Evolutionary conservation across 2,888 invertebrate species (phyloP).

Genomic region (Papilio gigon): DNA sequence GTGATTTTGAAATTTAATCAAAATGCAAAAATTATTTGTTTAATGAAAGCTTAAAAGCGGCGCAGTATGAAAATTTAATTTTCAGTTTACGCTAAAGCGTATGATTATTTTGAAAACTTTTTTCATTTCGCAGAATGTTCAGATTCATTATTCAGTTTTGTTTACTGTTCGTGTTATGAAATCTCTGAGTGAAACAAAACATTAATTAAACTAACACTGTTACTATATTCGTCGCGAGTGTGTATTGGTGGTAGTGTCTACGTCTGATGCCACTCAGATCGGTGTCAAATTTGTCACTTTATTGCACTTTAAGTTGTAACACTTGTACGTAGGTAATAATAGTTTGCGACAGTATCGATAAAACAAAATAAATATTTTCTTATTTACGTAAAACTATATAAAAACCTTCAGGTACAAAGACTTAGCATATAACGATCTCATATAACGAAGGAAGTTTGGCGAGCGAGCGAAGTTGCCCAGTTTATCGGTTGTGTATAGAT

Average conservation of each 20-base stretch:
- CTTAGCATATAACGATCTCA: slow-evolving; percentile 21
- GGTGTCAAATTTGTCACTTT: too few relatives aligned
- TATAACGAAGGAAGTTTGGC: slow-evolving; percentile 9
- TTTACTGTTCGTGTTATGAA: slow-evolving; percentile 12
- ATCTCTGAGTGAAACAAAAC: not conserved
- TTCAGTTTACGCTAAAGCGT: slow-evolving; percentile 51
- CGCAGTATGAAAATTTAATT: slow-evolving; percentile 34
- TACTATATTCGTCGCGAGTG: not conserved
- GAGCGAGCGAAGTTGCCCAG: slow-evolving; percentile 9
- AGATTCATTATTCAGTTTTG: slow-evolving; percentile 27
- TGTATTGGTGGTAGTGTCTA: too few relatives aligned
- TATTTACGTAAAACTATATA: not conserved
- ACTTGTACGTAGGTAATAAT: too few relatives aligned
- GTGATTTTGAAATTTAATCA: not conserved
- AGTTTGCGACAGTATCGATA: too few relatives aligned
- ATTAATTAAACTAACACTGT: slow-evolving; percentile 9
- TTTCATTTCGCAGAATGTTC: slow-evolving; percentile 60
- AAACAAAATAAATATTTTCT: too few relatives aligned
- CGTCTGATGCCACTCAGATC: too few relatives aligned
- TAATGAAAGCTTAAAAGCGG: slow-evolving; percentile 21
- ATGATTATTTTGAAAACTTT: slow-evolving; percentile 77
- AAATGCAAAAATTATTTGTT: not conserved
- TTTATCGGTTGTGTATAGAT: slow-evolving; percentile 30
- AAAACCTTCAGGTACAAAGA: slow-evolving; percentile 2
- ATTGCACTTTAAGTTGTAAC: too few relatives aligned